Evolutionary conservation across 2,113 vertebrate genomes (phyloP), one percentile per base, ranked within the genome.

Genomic region (Ictidomys tridecemlineatus): DNA sequence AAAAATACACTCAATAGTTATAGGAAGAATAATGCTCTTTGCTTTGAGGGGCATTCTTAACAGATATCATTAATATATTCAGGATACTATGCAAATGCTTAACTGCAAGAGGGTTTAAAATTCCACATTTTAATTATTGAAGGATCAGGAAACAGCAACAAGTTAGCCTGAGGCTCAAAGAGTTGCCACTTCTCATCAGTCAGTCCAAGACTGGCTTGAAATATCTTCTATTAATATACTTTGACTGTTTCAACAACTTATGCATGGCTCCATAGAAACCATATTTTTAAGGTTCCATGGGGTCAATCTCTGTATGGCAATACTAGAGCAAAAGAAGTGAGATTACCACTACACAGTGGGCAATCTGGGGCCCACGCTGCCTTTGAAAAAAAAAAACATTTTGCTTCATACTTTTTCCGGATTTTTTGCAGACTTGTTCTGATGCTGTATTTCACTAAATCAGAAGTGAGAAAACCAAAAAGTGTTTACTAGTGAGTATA

Each of bases 201-300:
- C 91, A 82, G 85, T 95, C 93, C 97, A 96, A 98, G 91, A 92
- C 48, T 97, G 89, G 95, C 77, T 97, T 95, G 84, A 96, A 98
- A 92, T 91, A 96, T 73, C 87, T 77, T 96, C 80, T 94, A 89
- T 95, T 96, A 97, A 94, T 96, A 89, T 95, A 96, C 97, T 98
- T 98, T 97, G 94, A 97, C 70, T 97, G 67, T 96, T 97, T 94
- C 93, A 96, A 82, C 91, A 92, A 96, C 53, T 97, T 98, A 97
- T 58, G 30, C 95, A 76, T 51, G 88, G 88, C 92, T 98, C 93
- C 73, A 90, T 76, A 95, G 45, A 85, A 92, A 96, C 53, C 2
- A 0, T 48, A 90, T 53, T 96, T 94, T 95, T 94, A 98, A 97
- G 45, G 24, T 63, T 97, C 72, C 65, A 8, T 45, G 56, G 77